Percentiles rank a stretch among this genome's conserved stretches.
Conservation (phyloP, 1,140 invertebrate species). For the Drosophila setifemur region DNA sequence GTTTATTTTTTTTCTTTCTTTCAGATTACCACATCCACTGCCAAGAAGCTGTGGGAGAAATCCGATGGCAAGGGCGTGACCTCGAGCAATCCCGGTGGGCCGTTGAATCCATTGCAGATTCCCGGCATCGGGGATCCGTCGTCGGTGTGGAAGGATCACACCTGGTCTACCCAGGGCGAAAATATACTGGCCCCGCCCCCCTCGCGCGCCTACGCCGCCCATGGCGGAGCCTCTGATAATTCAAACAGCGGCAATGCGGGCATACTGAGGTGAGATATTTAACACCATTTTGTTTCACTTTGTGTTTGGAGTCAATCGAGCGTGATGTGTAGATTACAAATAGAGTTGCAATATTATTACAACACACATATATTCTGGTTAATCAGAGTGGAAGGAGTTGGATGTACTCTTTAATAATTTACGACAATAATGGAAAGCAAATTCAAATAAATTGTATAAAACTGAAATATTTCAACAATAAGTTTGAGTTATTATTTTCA, state of each 20-base stretch:
- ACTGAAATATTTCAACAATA: too few relatives aligned
- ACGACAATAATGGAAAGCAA: too few relatives aligned
- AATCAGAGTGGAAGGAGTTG: too few relatives aligned
- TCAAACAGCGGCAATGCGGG: conserved; percentile 77
- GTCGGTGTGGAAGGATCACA: conserved; percentile 81
- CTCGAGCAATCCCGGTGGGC: conserved; percentile 66
- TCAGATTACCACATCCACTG: conserved; percentile 82
- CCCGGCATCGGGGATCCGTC: conserved; percentile 78
- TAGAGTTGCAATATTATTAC: conserved; percentile 7
- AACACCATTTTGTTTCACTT: too few relatives aligned
- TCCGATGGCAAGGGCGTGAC: conserved; percentile 75
- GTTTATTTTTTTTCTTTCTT: neutral
- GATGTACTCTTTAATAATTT: too few relatives aligned
- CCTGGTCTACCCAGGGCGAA: conserved; percentile 81
- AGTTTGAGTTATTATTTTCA: too few relatives aligned
- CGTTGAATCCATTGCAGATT: conserved; percentile 78
- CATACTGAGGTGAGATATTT: conserved; percentile 74
- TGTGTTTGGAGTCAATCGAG: too few relatives aligned
- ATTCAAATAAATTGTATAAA: too few relatives aligned
- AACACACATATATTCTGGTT: neutral
- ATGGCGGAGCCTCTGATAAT: conserved; percentile 69
- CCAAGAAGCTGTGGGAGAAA: conserved; percentile 82
- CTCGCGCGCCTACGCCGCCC: conserved; percentile 71
- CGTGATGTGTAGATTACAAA: conserved; percentile 13
- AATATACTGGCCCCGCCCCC: conserved; percentile 76